Evolutionary conservation across 2,113 vertebrate species (phyloP).

Genomic region (Smithornis capensis): DNA sequence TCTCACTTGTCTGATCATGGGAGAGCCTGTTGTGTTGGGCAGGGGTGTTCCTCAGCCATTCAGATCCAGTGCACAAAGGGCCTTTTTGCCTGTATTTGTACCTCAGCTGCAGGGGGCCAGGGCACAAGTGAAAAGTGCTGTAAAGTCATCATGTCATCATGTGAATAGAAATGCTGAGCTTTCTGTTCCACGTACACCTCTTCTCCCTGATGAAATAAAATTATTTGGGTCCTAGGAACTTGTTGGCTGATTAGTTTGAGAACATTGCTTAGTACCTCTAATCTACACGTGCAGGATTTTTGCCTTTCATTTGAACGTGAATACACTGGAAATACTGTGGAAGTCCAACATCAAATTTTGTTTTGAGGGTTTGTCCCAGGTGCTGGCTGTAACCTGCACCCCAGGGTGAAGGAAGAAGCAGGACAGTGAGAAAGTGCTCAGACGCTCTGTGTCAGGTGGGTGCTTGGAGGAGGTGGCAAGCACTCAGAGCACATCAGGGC

Average conservation of each 20-base stretch:
- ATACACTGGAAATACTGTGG: not conserved
- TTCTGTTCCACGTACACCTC: fast-evolving
- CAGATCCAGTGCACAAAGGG: fast-evolving
- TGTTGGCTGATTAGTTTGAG: not conserved
- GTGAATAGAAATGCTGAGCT: not conserved
- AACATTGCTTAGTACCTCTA: not conserved
- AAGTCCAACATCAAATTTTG: fast-evolving
- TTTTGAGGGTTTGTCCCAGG: not conserved
- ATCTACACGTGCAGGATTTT: fast-evolving
- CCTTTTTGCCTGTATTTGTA: not conserved
- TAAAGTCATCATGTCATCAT: not conserved
- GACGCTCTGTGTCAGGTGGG: fast-evolving
- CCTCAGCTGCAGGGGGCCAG: not conserved
- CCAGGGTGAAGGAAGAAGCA: not conserved
- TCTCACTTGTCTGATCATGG: fast-evolving
- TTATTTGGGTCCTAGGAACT: not conserved
- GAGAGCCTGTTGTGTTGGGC: fast-evolving
- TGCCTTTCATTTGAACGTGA: not conserved
- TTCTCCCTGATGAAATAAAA: fast-evolving
- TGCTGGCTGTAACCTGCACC: not conserved
- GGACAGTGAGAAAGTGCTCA: not conserved
- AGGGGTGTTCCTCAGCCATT: fast-evolving
- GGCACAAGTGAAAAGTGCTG: not conserved
- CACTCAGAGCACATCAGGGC: fast-evolving
- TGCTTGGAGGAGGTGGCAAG: not conserved